phyloP scores from a whole-genome alignment of 2,888 invertebrate genomes.

The Tromatobia lineatoria region DNA sequence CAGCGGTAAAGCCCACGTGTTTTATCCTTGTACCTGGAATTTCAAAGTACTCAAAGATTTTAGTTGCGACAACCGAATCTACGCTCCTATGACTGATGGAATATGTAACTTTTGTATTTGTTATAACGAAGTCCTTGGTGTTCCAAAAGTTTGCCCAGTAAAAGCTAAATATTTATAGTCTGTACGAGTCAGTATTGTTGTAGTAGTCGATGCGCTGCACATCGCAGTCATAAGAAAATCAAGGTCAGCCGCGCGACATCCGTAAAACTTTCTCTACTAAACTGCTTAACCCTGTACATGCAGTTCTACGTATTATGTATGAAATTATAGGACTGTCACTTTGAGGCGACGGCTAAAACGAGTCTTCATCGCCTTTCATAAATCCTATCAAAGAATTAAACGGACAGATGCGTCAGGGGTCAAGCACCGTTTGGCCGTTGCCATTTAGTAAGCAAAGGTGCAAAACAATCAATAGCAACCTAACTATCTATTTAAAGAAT shows the following conservation, averaged over 20 bases:
- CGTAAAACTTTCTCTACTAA: conserved; percentile 30
- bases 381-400: conserved; percentile 17
- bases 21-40: not conserved
- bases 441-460: not conserved
- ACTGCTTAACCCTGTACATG: not conserved
- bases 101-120: not conserved
- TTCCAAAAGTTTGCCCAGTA: conserved; percentile 6
- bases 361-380: conserved; percentile 5
- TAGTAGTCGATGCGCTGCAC: not conserved
- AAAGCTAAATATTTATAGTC: conserved; percentile 9
- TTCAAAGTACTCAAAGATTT: not conserved
- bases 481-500: not conserved
- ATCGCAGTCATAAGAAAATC: not conserved
- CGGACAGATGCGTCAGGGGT: conserved; percentile 18
- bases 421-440: conserved; percentile 1
- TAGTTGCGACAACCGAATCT: not conserved
- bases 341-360: not conserved
- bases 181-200: not conserved
- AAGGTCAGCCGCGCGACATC: conserved; percentile 10
- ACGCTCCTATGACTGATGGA: not conserved
- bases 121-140: not conserved
- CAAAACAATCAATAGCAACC: not conserved
- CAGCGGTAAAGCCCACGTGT: not conserved
- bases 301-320: not conserved
- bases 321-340: not conserved